phyloP scores from a whole-genome alignment of 2,888 invertebrate genomes.

The Pachymerium ferrugineum region DNA sequence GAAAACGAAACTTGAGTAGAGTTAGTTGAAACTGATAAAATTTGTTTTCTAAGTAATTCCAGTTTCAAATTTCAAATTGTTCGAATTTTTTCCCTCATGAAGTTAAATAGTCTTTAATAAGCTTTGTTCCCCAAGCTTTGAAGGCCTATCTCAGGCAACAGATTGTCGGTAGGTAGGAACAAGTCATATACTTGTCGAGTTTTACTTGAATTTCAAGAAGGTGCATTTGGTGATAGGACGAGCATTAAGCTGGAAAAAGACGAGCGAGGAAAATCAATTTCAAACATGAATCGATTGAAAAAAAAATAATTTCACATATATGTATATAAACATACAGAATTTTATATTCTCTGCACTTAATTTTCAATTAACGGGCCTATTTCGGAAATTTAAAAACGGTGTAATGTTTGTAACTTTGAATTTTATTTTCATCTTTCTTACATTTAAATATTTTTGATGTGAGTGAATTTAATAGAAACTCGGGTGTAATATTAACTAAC shows the following conservation, averaged over 20 bases:
- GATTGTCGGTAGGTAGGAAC: not conserved
- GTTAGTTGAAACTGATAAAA: too few relatives aligned
- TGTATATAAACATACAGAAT: too few relatives aligned
- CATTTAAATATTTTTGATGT: too few relatives aligned
- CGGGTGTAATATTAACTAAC: not conserved
- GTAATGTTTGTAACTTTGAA: too few relatives aligned
- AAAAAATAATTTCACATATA: too few relatives aligned
- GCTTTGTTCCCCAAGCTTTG: not conserved
- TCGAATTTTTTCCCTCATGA: too few relatives aligned
- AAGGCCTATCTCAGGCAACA: not conserved
- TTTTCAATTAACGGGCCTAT: too few relatives aligned
- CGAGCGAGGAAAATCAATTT: slow-evolving; percentile 2
- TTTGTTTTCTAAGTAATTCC: not conserved
- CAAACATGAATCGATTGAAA: not conserved
- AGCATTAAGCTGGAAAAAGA: not conserved
- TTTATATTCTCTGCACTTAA: too few relatives aligned
- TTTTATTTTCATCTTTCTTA: too few relatives aligned
- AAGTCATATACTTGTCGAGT: slow-evolving; percentile 2
- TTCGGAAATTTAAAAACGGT: too few relatives aligned
- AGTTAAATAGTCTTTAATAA: not conserved
- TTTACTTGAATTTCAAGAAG: slow-evolving; percentile 1
- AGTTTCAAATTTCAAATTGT: too few relatives aligned
- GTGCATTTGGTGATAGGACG: not conserved
- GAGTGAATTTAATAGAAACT: not conserved
- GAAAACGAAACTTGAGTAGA: too few relatives aligned